Percentiles rank a stretch among this genome's conserved stretches.
Conservation (phyloP, 2,888 invertebrate species). For the Mechanitis messenoides region DNA sequence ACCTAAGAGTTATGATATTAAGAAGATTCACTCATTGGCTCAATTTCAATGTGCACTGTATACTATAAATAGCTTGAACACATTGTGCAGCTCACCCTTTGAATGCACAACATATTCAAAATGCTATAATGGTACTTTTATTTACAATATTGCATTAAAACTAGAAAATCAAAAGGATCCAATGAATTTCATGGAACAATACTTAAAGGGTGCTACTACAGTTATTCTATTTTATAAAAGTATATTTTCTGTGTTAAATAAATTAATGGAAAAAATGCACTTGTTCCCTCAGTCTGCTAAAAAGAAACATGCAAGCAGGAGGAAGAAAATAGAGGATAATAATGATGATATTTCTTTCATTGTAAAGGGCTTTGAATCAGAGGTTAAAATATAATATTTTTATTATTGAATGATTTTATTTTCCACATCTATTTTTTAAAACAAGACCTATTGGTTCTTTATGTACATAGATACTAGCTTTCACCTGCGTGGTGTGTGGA, state of each 20-base stretch:
- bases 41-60: slow-evolving; percentile 80
- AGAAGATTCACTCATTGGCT: slow-evolving; percentile 78
- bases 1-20: slow-evolving; percentile 74
- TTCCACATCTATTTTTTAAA: neutral
- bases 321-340: slow-evolving; percentile 38
- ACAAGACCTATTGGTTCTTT: no score
- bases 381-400: slow-evolving; percentile 47
- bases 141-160: slow-evolving; percentile 82
- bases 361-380: slow-evolving; percentile 63
- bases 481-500: no score
- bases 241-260: slow-evolving; percentile 39
- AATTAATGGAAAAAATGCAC: slow-evolving; percentile 44
- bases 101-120: slow-evolving; percentile 75
- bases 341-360: slow-evolving; percentile 53
- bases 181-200: slow-evolving; percentile 69
- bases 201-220: slow-evolving; percentile 56
- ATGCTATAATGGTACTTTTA: slow-evolving; percentile 84
- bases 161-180: slow-evolving; percentile 77
- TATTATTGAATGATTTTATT: slow-evolving; percentile 18
- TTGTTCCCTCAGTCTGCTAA: slow-evolving; percentile 44
- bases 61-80: slow-evolving; percentile 79
- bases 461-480: no score
- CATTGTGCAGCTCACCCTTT: slow-evolving; percentile 78
- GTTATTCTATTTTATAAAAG: slow-evolving; percentile 59
- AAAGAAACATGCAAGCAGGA: slow-evolving; percentile 38